Evolutionary conservation across 2,113 vertebrate species (phyloP), one percentile per base, ranked within the genome.

Genomic region (Syrmaticus mikado): DNA sequence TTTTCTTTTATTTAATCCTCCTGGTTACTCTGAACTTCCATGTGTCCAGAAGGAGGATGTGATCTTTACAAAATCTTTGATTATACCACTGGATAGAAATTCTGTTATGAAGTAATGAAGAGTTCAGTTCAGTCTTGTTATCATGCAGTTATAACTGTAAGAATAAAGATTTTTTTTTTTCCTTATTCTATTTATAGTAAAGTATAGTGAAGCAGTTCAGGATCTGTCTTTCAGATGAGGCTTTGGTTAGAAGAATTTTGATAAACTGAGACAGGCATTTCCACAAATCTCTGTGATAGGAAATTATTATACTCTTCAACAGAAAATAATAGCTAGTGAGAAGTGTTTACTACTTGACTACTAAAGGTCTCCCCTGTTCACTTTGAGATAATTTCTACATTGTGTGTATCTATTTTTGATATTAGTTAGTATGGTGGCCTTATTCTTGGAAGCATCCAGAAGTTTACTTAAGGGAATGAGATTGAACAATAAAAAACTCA

Each of bases 341-440:
- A 75, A 79, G 61, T 38, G 5, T 64, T 82, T 50, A 17, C 38
- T 78, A 1, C 72, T 34, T 52, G 30, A 46, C 50, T 88, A 8
- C 40, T 74, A n/a, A 32, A 74, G 41, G 61, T 66, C 65, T 83
- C 4, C 80, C 43, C 8, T 40, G 13, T 74, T 71, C 2, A 1
- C 1, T 0, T 78, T 72, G 15, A 20, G 11, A 32, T 55, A 53
- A 53, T 34, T 16, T 52, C 15, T 46, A 18, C 3, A 1, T 34
- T 60, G 34, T 11, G 12, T 80, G 27, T 30, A 1, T 36, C 28
- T 73, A 1, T n/a, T 12, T 66, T 64, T 73, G 15, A 10, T 73
- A 81, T 74, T 73, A 45, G 77, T 66, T 68, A 55, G 12, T 71
- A 28, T 73, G 65, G 34, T 41, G 67, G 55, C 22, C 2, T 55